Percentiles rank a stretch among this genome's conserved stretches.
Conservation (phyloP, 2,888 invertebrate genomes). For the Plagiodera versicolora region DNA sequence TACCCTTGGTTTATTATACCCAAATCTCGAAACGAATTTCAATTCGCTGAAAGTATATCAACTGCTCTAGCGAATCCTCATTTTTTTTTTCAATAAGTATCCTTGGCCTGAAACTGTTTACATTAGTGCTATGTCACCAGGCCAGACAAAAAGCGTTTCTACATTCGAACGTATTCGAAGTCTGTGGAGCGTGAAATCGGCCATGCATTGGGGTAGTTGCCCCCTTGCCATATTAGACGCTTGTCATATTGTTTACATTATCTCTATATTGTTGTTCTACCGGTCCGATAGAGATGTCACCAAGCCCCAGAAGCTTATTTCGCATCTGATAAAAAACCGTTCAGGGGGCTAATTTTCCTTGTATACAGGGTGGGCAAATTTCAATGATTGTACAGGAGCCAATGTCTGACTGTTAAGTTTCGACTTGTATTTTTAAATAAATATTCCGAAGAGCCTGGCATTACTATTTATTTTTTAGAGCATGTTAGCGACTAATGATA, state of each 20-base stretch:
- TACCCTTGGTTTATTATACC: too few species aligned
- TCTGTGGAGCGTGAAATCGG: slow-evolving; percentile 47
- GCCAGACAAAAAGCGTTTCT: slow-evolving; percentile 41
- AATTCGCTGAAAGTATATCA: slow-evolving; percentile 13
- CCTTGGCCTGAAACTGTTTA: slow-evolving; percentile 34
- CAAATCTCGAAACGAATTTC: too few species aligned
- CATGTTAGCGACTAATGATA: neutral
- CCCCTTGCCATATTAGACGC: slow-evolving; percentile 53
- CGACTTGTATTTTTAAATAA: too few species aligned
- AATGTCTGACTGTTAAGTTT: too few species aligned
- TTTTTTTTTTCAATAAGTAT: slow-evolving; percentile 25
- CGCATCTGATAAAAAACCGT: slow-evolving; percentile 36
- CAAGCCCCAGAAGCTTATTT: slow-evolving; percentile 31
- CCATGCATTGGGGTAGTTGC: slow-evolving; percentile 37
- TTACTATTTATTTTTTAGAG: too few species aligned
- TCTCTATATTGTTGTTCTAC: slow-evolving; percentile 48
- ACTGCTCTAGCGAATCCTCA: slow-evolving; percentile 2
- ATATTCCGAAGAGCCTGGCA: too few species aligned
- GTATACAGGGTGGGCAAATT: too few species aligned
- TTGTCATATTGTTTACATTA: slow-evolving; percentile 57
- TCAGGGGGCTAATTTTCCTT: slow-evolving; percentile 34
- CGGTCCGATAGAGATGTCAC: slow-evolving; percentile 48
- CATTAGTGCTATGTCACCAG: slow-evolving; percentile 39
- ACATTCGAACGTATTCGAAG: slow-evolving; percentile 39
- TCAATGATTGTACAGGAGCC: too few species aligned